phyloP scores from a whole-genome alignment of 2,797 vertebrate genomes.

The Nothura maculosa region DNA sequence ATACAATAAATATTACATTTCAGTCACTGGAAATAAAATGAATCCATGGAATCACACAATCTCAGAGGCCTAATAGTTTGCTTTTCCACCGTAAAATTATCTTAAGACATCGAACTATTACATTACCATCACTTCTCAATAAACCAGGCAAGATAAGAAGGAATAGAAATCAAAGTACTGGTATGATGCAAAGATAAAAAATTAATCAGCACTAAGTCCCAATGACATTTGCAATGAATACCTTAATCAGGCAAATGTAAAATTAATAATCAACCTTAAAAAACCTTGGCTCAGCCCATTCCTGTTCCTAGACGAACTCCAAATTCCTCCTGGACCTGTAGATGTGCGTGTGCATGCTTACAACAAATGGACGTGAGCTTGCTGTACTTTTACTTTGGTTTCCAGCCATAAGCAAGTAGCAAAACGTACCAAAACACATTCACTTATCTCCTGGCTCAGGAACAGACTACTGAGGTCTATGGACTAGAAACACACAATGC shows the following conservation, averaged over 20 bases:
- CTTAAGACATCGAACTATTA: constrained; percentile 53
- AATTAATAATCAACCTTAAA: not conserved
- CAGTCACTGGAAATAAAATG: constrained; percentile 2
- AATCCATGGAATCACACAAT: not conserved
- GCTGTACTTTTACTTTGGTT: not conserved
- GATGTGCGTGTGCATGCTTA: not conserved
- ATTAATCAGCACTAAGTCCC: constrained; percentile 23
- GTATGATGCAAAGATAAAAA: not conserved
- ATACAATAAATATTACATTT: constrained; percentile 16
- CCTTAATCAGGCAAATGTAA: not conserved
- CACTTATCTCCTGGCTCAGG: not conserved
- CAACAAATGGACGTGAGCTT: not conserved
- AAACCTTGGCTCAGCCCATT: not conserved
- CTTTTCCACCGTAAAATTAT: constrained; percentile 55
- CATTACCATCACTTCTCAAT: constrained; percentile 47
- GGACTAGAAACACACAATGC: accelerated
- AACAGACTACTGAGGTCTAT: not conserved
- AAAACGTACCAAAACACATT: not conserved
- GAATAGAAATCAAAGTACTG: not conserved
- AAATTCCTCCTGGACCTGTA: not conserved
- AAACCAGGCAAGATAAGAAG: constrained; percentile 28
- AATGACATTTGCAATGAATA: not conserved
- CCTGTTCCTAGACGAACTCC: not conserved
- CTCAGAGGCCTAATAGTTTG: constrained; percentile 44
- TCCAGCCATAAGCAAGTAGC: not conserved